Conservation (phyloP, 2,797 vertebrate genomes). For the Moxostoma hubbsi region DNA sequence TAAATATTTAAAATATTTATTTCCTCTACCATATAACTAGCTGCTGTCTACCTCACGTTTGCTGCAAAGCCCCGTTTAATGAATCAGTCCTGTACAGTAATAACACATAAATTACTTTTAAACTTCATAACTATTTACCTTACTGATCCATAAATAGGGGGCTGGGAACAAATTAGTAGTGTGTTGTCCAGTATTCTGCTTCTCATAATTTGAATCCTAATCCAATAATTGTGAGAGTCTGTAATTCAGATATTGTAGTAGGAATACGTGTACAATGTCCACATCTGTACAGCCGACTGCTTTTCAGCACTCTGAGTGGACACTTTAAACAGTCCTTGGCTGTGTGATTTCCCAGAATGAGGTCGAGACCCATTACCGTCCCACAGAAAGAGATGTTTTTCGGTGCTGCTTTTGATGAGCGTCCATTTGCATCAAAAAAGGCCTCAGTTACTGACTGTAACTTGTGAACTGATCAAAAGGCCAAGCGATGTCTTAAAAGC, state of each 20-base stretch:
- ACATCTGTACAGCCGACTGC: slow-evolving; percentile 74
- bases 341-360: slow-evolving; percentile 76
- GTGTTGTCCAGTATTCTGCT: slow-evolving; percentile 72
- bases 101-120: slow-evolving; percentile 49
- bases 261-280: slow-evolving; percentile 68
- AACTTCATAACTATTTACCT: slow-evolving; percentile 41
- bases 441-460: slow-evolving; percentile 80
- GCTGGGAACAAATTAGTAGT: slow-evolving; percentile 37
- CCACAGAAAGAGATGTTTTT: slow-evolving; percentile 79
- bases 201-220: slow-evolving; percentile 72
- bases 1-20: slow-evolving; percentile 17
- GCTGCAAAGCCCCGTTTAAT: slow-evolving; percentile 39
- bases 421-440: slow-evolving; percentile 81
- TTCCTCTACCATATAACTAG: slow-evolving; percentile 24
- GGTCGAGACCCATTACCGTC: slow-evolving; percentile 75
- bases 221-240: slow-evolving; percentile 77
- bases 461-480: slow-evolving; percentile 88
- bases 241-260: slow-evolving; percentile 64
- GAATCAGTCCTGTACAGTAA: slow-evolving; percentile 34
- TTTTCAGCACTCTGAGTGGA: slow-evolving; percentile 71
- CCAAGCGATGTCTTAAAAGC: slow-evolving; percentile 71
- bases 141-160: slow-evolving; percentile 46
- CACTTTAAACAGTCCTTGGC: slow-evolving; percentile 76
- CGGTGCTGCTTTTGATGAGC: slow-evolving; percentile 78
- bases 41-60: slow-evolving; percentile 28